Conservation (phyloP, 2,113 vertebrate genomes). For the Neotragus pygmaeus region DNA sequence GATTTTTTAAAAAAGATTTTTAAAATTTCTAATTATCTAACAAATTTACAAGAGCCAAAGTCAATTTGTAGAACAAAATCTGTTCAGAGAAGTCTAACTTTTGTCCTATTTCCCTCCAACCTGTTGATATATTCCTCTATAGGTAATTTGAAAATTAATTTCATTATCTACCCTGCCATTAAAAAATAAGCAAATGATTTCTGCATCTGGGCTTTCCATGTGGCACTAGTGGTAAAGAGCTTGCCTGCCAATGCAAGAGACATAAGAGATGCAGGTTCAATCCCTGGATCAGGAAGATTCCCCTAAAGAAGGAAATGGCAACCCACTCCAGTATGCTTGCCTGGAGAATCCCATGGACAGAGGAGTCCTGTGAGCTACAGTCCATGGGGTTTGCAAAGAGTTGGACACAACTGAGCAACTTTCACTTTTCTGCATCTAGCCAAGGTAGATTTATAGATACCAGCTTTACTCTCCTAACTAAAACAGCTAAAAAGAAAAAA, state of each 20-base stretch:
- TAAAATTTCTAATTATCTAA: neutral
- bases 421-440: neutral
- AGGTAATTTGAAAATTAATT: neutral
- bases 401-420: fast-evolving
- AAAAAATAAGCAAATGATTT: neutral
- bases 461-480: neutral
- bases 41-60: neutral
- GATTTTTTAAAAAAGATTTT: neutral
- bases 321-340: neutral
- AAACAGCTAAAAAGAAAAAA: neutral
- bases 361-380: neutral
- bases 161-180: neutral
- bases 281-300: neutral
- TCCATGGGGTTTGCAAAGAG: neutral
- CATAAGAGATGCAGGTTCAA: neutral
- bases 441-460: neutral
- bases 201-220: neutral
- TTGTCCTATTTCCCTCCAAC: neutral
- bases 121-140: neutral
- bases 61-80: neutral
- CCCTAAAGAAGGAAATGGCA: neutral
- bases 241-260: neutral
- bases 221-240: neutral
- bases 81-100: neutral
- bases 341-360: neutral